phyloP scores from a whole-genome alignment of 2,888 invertebrate species.

The Volucella bombylans region DNA sequence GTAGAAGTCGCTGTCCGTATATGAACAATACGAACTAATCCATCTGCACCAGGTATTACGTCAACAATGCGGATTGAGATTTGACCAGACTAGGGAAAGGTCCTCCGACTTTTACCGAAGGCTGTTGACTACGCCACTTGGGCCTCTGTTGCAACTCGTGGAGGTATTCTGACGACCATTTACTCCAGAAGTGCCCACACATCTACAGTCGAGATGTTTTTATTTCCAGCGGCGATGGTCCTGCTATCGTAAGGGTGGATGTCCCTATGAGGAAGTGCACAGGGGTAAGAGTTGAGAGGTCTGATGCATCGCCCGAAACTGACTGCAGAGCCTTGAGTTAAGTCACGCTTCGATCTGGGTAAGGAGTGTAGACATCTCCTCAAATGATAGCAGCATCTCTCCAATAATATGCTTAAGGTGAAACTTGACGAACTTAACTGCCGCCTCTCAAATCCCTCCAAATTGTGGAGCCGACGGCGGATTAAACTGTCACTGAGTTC shows the following conservation, averaged over 20 bases:
- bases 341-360: slow-evolving; percentile 66
- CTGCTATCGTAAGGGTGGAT: slow-evolving; percentile 12
- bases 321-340: slow-evolving; percentile 75
- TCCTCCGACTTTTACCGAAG: slow-evolving; percentile 3
- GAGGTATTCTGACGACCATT: slow-evolving; percentile 9
- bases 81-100: too few species aligned
- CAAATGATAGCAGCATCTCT: slow-evolving; percentile 1
- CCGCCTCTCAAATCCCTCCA: slow-evolving; percentile 34
- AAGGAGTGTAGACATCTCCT: slow-evolving; percentile 2
- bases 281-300: slow-evolving; percentile 73
- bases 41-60: background rate
- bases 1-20: background rate
- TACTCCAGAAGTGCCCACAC: slow-evolving; percentile 7
- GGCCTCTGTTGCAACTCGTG: slow-evolving; percentile 16
- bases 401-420: slow-evolving; percentile 20
- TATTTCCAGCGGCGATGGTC: background rate
- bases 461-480: slow-evolving; percentile 36
- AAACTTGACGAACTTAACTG: background rate
- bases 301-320: slow-evolving; percentile 71
- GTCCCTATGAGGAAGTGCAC: slow-evolving; percentile 21
- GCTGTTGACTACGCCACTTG: background rate
- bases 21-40: too few species aligned
- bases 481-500: slow-evolving; percentile 76
- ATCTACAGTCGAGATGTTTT: background rate
- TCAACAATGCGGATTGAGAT: background rate